A percentile compares a stretch with the other conserved stretches of the same genome.
Evolutionary conservation across 2,888 invertebrate genomes (phyloP).

Genomic region (Drosophila meridionalis): DNA sequence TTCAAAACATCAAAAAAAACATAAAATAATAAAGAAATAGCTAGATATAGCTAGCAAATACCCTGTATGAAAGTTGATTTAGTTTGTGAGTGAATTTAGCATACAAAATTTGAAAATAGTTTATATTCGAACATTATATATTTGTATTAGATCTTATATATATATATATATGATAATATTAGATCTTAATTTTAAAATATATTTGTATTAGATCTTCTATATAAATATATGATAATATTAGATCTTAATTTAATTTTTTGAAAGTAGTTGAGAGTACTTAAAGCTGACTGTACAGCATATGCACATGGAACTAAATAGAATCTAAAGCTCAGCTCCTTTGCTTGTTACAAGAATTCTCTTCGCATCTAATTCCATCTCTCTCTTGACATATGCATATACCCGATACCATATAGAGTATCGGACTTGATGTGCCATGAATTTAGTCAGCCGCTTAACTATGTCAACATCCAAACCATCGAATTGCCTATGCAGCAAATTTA

Average conservation of each 20-base stretch:
- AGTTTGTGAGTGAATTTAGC: background rate
- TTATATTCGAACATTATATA: no score
- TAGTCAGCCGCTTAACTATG: conserved; percentile 63
- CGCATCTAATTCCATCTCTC: background rate
- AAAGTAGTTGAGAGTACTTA: no score
- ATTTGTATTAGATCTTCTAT: no score
- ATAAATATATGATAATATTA: no score
- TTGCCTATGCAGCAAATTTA: conserved; percentile 60
- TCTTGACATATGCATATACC: background rate
- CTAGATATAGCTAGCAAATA: conserved; percentile 1
- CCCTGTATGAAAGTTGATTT: background rate
- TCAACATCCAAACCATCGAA: conserved; percentile 48
- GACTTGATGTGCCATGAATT: conserved; percentile 50
- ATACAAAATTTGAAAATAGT: no score
- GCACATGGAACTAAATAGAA: background rate
- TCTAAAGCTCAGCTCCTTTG: background rate
- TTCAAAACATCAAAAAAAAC: conserved; percentile 39
- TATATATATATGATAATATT: no score
- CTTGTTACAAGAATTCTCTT: background rate
- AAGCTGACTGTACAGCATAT: background rate
- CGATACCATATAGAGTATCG: conserved; percentile 14
- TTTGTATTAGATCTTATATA: no score
- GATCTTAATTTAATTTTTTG: no score
- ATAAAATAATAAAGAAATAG: background rate
- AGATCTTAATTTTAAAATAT: no score